These are phyloP conservation scores for Oeneis ivallda DNA, from an alignment of 2,888 invertebrate species.

Conservation along the genomic window DNA sequence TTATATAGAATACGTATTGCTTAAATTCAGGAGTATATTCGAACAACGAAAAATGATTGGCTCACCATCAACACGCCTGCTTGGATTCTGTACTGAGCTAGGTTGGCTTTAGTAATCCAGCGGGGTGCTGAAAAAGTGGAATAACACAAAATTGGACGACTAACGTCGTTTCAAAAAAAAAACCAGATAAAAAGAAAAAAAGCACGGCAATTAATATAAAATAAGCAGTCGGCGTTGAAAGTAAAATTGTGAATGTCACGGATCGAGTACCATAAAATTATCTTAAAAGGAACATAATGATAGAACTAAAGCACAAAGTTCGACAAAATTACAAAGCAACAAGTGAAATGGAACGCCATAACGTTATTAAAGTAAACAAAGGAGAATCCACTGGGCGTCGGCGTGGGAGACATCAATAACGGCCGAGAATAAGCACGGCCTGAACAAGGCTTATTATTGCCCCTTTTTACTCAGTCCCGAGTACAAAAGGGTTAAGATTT, in stretches of 20 bases:
- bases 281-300: conserved; percentile 1
- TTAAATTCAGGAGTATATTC: too few species aligned
- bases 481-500: conserved; percentile 1
- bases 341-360: conserved; percentile 28
- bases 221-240: background rate
- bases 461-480: background rate
- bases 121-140: too few species aligned
- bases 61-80: too few species aligned
- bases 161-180: too few species aligned
- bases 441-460: background rate
- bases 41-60: too few species aligned
- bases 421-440: background rate
- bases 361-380: conserved; percentile 38
- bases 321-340: conserved; percentile 30
- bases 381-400: conserved; percentile 22
- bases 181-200: too few species aligned
- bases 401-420: conserved; percentile 36
- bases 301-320: conserved; percentile 3
- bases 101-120: too few species aligned
- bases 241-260: conserved; percentile 1
- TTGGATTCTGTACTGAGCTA: too few species aligned
- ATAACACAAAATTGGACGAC: too few species aligned
- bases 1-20: too few species aligned
- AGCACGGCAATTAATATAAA: background rate
- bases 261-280: conserved; percentile 15